These are phyloP conservation scores for Sterna hirundo DNA, from an alignment of 2,113 vertebrate species.

Conservation along the genomic window DNA sequence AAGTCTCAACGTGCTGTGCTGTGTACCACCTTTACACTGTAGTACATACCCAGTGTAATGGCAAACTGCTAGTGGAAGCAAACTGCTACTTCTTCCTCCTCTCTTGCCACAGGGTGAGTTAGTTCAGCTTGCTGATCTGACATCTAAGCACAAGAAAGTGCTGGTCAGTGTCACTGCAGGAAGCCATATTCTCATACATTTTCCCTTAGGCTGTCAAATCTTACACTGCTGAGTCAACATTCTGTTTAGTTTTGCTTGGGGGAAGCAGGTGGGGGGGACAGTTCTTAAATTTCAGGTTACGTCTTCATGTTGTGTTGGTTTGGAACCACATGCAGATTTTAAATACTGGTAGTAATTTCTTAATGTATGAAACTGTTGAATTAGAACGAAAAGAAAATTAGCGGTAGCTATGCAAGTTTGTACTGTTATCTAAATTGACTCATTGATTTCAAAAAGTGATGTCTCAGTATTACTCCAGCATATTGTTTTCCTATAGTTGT, in stretches of 20 bases:
- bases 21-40: neutral
- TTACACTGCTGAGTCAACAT: neutral
- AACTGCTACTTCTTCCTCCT: neutral
- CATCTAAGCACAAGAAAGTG: accelerated
- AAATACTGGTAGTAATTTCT: neutral
- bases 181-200: neutral
- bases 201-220: neutral
- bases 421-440: neutral
- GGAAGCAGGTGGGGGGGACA: neutral
- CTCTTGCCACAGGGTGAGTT: neutral
- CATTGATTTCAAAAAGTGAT: neutral
- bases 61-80: neutral
- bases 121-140: neutral
- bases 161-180: neutral
- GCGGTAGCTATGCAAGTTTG: neutral
- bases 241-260: neutral
- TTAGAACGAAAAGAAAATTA: neutral
- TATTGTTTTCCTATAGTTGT: neutral
- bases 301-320: neutral
- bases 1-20: neutral
- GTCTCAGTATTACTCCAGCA: neutral
- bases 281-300: neutral
- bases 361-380: neutral
- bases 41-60: neutral
- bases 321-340: neutral